Evolutionary conservation across 2,113 vertebrate species (phyloP).

Genomic region (Neopipo cinnamomea): DNA sequence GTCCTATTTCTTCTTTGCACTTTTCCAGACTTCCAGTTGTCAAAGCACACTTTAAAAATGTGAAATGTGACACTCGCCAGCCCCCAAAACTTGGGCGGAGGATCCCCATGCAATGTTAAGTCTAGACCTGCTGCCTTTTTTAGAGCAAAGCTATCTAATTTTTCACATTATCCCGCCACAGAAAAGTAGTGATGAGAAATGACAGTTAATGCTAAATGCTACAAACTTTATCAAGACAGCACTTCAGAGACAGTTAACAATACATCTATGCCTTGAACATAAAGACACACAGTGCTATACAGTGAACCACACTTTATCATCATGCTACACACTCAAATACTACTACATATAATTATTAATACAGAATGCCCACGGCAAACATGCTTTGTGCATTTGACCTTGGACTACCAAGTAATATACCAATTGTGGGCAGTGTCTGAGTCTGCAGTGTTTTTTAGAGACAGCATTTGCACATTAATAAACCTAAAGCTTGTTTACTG

Average conservation of each 20-base stretch:
- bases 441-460: not conserved
- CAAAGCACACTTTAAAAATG: conserved; percentile 24
- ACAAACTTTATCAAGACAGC: not conserved
- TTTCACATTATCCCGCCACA: not conserved
- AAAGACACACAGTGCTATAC: not conserved
- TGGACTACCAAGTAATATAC: not conserved
- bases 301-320: not conserved
- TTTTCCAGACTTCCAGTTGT: conserved; percentile 10
- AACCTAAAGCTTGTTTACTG: not conserved
- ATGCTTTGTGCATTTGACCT: conserved; percentile 31
- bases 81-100: not conserved
- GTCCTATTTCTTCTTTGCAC: not conserved
- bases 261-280: not conserved
- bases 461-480: not conserved
- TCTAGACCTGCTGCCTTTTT: conserved; percentile 34
- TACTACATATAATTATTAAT: conserved; percentile 5
- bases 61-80: conserved; percentile 13
- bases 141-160: conserved; percentile 24
- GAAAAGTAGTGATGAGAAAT: not conserved
- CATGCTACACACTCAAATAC: not conserved
- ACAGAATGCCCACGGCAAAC: not conserved
- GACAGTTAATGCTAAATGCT: not conserved
- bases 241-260: not conserved
- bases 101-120: not conserved
- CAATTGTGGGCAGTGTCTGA: not conserved